These are phyloP conservation scores for Rhinatrema bivittatum DNA, from an alignment of 2,797 vertebrate genomes.

Conservation along the genomic window DNA sequence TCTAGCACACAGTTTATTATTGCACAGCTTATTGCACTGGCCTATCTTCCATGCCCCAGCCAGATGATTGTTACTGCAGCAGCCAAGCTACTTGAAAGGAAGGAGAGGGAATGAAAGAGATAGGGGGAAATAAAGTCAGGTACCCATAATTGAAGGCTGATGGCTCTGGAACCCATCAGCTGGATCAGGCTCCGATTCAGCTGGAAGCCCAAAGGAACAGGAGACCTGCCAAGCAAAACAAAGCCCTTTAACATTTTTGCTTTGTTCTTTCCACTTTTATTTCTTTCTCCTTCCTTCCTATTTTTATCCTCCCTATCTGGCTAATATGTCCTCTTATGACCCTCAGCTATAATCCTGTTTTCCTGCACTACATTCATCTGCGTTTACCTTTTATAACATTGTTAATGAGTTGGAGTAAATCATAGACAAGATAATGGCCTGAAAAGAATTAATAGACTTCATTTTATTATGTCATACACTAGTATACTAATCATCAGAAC, in stretches of 20 bases:
- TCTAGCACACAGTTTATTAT: no score
- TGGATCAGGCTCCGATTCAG: no score
- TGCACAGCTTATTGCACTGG: no score
- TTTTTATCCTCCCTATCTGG: conserved; percentile 1
- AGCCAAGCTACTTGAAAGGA: no score
- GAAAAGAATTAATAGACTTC: conserved; percentile 60
- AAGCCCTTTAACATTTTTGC: conserved; percentile 8
- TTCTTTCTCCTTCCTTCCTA: background rate
- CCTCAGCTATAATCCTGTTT: conserved; percentile 29
- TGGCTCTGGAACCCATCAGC: no score
- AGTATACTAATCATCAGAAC: conserved; percentile 55
- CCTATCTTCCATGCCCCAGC: no score
- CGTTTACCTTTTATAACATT: conserved; percentile 45
- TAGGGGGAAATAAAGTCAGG: no score
- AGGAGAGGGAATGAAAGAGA: no score
- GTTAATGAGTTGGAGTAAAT: conserved; percentile 63
- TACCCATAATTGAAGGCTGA: no score
- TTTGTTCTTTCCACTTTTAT: background rate
- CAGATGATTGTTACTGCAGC: no score
- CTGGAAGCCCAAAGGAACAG: no score
- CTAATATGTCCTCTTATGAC: conserved; percentile 35
- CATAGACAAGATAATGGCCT: conserved; percentile 52
- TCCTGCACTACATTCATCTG: conserved; percentile 36
- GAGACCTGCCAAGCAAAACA: no score
- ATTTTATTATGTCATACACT: conserved; percentile 59